Evolutionary conservation across 2,797 vertebrate species (phyloP), one percentile per base, ranked within the genome.

Genomic region (Syncerus caffer): DNA sequence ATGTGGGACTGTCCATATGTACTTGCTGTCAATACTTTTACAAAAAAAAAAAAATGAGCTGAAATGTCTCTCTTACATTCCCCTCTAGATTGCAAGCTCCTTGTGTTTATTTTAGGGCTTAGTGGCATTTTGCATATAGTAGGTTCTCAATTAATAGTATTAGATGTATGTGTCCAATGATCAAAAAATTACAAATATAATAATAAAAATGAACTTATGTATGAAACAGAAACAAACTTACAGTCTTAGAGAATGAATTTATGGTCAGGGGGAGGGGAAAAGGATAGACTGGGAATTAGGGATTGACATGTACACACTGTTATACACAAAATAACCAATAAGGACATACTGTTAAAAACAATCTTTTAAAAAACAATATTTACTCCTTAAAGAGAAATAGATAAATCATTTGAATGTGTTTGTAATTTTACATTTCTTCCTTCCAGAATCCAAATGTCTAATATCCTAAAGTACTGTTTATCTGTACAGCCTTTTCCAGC

Each of bases 401-500:
- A 94, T 55, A 64, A 74, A 92, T 90, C 5, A 88, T 38, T 95
- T 62, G 38, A 74, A 90, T 80, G 90, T 71, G 47, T 93, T 64
- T 79, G 3, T 86, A 89, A 60, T 83, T 93, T 85, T 84, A 58
- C 58, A 83, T 89, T 76, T 4, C 14, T 97, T 85, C 58, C 78
- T 95, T 93, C 8, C 62, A 88, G 45, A 97, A 78, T 47, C 21
- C 82, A 93, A 84, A 90, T 82, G 21, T 82, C 55, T 19, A 93
- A 19, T 12, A 92, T 80, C 14, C 11, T 91, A 90, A 96, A 74
- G 10, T 53, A 42, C 53, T 95, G 19, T 85, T 95, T 93, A 67
- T 84, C 58, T 82, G 4, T 13, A 88, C 1, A 83, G 38, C 13
- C 58, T 80, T 95, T 92, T 94, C 60, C 25, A 95, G 7, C 60